Conservation (phyloP, 2,113 vertebrate genomes). For the Dicentrarchus labrax region DNA sequence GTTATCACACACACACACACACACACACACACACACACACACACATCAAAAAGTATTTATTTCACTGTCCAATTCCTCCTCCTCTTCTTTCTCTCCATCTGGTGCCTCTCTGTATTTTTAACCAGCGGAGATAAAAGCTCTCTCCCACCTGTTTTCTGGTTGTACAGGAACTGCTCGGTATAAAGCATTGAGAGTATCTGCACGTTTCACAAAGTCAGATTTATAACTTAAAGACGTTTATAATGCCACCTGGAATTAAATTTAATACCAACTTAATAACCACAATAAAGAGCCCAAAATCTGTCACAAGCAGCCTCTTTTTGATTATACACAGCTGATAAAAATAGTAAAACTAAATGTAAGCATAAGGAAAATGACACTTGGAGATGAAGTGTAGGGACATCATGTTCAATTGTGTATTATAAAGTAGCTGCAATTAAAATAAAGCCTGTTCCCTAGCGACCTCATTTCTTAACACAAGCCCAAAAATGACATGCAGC, state of each 20-base stretch:
- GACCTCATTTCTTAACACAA: neutral
- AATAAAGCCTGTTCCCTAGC: slow-evolving; percentile 20
- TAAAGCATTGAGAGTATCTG: slow-evolving; percentile 25
- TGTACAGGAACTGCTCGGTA: slow-evolving; percentile 26
- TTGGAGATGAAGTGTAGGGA: slow-evolving; percentile 13
- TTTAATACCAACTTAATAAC: slow-evolving; percentile 62
- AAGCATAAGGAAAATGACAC: slow-evolving; percentile 47
- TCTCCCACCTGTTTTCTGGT: slow-evolving; percentile 61
- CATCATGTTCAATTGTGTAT: slow-evolving; percentile 33
- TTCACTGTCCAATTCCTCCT: slow-evolving; percentile 47
- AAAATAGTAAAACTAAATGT: slow-evolving; percentile 57
- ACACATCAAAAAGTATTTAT: slow-evolving; percentile 65
- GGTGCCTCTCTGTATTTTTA: slow-evolving; percentile 68
- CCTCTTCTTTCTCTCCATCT: slow-evolving; percentile 52
- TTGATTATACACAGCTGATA: slow-evolving; percentile 53
- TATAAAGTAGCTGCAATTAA: slow-evolving; percentile 32
- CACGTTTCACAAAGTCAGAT: slow-evolving; percentile 51
- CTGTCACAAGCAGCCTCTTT: slow-evolving; percentile 49
- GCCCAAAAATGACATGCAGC: neutral
- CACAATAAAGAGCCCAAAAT: slow-evolving; percentile 61
- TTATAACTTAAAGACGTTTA: slow-evolving; percentile 65
- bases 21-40: slow-evolving; percentile 3
- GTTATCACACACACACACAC: slow-evolving; percentile 12
- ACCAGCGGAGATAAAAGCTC: slow-evolving; percentile 66
- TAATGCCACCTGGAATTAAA: slow-evolving; percentile 63